Percentiles rank a stretch among this genome's conserved stretches.
These are phyloP conservation scores for Formicarius rufipectus DNA, from an alignment of 2,113 vertebrate genomes.

Conservation along the genomic window DNA sequence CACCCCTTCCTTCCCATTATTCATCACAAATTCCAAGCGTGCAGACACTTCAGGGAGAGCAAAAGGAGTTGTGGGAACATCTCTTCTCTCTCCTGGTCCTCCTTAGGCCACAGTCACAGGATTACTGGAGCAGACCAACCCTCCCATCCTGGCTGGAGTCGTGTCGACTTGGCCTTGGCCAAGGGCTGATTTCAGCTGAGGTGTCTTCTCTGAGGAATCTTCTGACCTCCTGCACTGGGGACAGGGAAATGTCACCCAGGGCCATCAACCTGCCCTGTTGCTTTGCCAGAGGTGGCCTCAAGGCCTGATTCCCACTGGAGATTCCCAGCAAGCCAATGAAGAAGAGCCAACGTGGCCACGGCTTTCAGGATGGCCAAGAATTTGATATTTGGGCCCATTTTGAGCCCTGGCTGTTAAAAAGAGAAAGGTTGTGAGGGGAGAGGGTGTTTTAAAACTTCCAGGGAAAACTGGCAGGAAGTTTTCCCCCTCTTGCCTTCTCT, in stretches of 20 bases:
- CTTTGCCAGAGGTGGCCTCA: not conserved
- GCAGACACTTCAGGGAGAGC: not conserved
- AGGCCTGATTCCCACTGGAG: not conserved
- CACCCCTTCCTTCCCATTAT: rapidly evolving
- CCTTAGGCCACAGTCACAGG: too few relatives aligned
- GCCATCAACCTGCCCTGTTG: not conserved
- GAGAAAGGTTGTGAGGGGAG: not conserved
- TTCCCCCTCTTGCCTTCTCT: too few relatives aligned
- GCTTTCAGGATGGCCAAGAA: not conserved
- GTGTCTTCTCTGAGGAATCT: too few relatives aligned
- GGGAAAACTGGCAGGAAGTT: not conserved
- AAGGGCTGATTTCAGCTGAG: not conserved
- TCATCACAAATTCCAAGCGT: not conserved
- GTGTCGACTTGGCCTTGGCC: not conserved
- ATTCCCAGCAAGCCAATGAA: not conserved
- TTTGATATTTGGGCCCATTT: not conserved
- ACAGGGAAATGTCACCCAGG: not conserved
- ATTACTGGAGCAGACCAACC: not conserved
- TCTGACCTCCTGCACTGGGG: not conserved
- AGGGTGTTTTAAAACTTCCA: not conserved
- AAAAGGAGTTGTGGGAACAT: not conserved
- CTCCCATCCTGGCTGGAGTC: not conserved
- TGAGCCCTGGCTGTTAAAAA: not conserved
- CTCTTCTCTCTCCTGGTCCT: not conserved
- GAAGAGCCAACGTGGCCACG: not conserved